A percentile compares a stretch with the other conserved stretches of the same genome.
phyloP scores from a whole-genome alignment of 2,113 vertebrate genomes.

The Dasyornis broadbenti region DNA sequence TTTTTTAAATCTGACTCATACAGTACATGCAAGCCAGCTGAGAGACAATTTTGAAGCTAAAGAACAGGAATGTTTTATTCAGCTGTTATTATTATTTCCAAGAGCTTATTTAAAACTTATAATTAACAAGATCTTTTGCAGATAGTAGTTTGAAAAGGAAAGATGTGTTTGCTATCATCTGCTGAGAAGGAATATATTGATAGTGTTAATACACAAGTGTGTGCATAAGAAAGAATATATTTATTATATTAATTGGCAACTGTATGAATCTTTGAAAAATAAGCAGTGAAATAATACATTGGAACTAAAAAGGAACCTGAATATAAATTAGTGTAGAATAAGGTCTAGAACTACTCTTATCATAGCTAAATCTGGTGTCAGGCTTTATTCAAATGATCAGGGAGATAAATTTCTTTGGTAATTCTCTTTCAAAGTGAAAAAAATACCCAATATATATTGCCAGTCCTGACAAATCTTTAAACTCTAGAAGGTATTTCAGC shows the following conservation, averaged over 20 bases:
- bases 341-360: background rate
- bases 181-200: background rate
- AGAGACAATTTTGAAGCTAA: constrained; percentile 43
- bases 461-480: background rate
- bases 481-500: background rate
- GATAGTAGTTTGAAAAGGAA: background rate
- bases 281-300: background rate
- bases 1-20: constrained; percentile 50
- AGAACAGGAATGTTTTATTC: constrained; percentile 51
- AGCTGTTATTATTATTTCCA: constrained; percentile 13
- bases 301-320: background rate
- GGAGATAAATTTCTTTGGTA: background rate
- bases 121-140: constrained; percentile 45
- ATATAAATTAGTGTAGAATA: background rate
- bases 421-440: background rate
- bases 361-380: background rate
- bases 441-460: background rate
- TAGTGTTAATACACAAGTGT: background rate
- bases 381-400: background rate
- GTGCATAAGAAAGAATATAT: background rate
- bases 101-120: constrained; percentile 44
- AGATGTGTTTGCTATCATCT: background rate
- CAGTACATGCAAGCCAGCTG: constrained; percentile 47
- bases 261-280: background rate
- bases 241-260: background rate